Percentiles rank a stretch among this genome's conserved stretches.
Conservation (phyloP, 1,140 invertebrate genomes). For the Drosophila sproati region DNA sequence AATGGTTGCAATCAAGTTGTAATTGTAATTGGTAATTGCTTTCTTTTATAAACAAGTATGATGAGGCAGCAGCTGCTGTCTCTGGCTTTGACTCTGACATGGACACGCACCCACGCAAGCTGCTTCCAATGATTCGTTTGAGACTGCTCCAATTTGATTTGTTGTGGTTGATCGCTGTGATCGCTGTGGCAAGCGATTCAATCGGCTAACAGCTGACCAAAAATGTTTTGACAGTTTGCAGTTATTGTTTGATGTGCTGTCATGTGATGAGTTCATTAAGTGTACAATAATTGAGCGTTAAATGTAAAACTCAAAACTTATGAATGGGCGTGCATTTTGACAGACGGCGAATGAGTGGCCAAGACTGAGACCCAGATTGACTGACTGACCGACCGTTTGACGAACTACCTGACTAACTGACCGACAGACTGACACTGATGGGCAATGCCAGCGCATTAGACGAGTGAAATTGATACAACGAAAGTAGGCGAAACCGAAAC, state of each 20-base stretch:
- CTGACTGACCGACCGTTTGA: conserved; percentile 42
- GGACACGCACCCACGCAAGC: conserved; percentile 52
- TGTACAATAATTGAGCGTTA: conserved; percentile 78
- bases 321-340: conserved; percentile 78
- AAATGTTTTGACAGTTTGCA: conserved; percentile 80
- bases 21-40: conserved; percentile 71
- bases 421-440: conserved; percentile 69
- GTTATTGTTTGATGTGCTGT: conserved; percentile 80
- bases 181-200: conserved; percentile 30
- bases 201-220: conserved; percentile 33
- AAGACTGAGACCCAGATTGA: conserved; percentile 24
- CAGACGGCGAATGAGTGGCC: conserved; percentile 36
- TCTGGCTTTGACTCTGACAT: conserved; percentile 14
- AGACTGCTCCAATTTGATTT: conserved; percentile 71
- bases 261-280: conserved; percentile 82
- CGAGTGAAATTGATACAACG: conserved; percentile 74
- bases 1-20: conserved; percentile 30
- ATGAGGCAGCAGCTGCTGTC: conserved; percentile 10
- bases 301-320: conserved; percentile 58
- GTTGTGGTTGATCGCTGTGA: conserved; percentile 15
- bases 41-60: conserved; percentile 55
- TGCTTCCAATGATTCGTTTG: conserved; percentile 9
- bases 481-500: conserved; percentile 61
- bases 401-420: conserved; percentile 32
- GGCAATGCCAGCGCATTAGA: conserved; percentile 38